Conservation (phyloP, 2,113 vertebrate genomes). For the Xiphophorus couchianus region DNA sequence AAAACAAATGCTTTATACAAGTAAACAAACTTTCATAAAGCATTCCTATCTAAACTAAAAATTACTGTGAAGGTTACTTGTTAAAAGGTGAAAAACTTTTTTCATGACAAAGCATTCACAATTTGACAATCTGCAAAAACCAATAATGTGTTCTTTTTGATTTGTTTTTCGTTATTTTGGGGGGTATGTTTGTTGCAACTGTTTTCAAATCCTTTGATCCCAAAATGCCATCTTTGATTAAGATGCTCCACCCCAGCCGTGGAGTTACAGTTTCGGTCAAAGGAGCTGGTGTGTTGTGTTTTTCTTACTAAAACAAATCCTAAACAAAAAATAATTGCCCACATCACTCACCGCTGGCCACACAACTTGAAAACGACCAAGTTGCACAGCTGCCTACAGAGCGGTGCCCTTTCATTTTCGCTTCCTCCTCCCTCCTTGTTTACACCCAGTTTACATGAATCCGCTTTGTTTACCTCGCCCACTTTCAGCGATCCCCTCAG, state of each 20-base stretch:
- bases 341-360: not conserved
- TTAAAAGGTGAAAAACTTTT: not conserved
- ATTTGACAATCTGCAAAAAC: no score
- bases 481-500: conserved; percentile 6
- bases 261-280: not conserved
- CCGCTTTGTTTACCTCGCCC: conserved; percentile 36
- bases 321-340: not conserved
- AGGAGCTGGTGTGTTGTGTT: not conserved
- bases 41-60: not conserved
- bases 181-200: not conserved
- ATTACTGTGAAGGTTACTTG: no score
- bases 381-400: not conserved
- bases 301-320: not conserved
- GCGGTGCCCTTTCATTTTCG: conserved; percentile 17
- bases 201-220: not conserved
- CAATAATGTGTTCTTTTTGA: no score
- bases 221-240: not conserved
- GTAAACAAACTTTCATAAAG: no score
- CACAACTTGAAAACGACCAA: conserved; percentile 16
- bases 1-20: no score
- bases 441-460: conserved; percentile 28
- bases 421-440: conserved; percentile 14
- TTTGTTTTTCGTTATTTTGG: no score
- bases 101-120: no score
- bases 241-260: not conserved